These are phyloP conservation scores for Cardiocondyla obscurior DNA, from an alignment of 1,140 invertebrate species.

Conservation along the genomic window DNA sequence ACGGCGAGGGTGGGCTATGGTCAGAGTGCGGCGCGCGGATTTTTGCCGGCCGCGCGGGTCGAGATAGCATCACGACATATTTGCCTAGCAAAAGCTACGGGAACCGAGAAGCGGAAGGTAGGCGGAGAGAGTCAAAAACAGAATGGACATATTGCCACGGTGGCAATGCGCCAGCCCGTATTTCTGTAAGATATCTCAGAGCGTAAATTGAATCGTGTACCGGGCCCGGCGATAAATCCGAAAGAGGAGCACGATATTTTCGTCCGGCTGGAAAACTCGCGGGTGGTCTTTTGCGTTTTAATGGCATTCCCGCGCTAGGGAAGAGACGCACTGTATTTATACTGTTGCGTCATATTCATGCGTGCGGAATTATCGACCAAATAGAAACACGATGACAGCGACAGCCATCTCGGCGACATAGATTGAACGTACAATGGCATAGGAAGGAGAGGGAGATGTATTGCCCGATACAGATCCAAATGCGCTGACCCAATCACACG, in stretches of 20 bases:
- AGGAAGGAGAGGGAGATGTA: conserved; percentile 46
- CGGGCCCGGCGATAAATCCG: conserved; percentile 73
- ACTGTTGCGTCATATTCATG: neutral
- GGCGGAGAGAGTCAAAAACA: conserved; percentile 25
- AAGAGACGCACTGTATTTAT: neutral
- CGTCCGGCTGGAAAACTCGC: too few species aligned
- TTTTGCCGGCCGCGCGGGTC: conserved; percentile 38
- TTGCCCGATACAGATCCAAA: conserved; percentile 37
- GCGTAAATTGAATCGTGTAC: conserved; percentile 80
- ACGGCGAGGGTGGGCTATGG: conserved; percentile 39
- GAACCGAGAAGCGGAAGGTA: conserved; percentile 14
- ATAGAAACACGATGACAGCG: conserved; percentile 31
- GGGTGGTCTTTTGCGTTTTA: neutral
- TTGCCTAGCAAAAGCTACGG: conserved; percentile 61
- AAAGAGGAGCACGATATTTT: conserved; percentile 31
- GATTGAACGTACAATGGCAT: conserved; percentile 39
- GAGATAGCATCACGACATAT: conserved; percentile 61
- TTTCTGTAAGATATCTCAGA: conserved; percentile 73
- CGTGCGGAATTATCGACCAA: conserved; percentile 36
- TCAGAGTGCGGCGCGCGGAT: conserved; percentile 42
- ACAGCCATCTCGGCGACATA: conserved; percentile 26
- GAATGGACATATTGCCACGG: conserved; percentile 65
- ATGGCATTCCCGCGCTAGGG: neutral
- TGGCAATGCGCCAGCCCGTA: conserved; percentile 71
- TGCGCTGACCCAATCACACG: conserved; percentile 51